These are phyloP conservation scores for Xylocopa sonorina DNA, from an alignment of 1,140 invertebrate species.

Conservation along the genomic window DNA sequence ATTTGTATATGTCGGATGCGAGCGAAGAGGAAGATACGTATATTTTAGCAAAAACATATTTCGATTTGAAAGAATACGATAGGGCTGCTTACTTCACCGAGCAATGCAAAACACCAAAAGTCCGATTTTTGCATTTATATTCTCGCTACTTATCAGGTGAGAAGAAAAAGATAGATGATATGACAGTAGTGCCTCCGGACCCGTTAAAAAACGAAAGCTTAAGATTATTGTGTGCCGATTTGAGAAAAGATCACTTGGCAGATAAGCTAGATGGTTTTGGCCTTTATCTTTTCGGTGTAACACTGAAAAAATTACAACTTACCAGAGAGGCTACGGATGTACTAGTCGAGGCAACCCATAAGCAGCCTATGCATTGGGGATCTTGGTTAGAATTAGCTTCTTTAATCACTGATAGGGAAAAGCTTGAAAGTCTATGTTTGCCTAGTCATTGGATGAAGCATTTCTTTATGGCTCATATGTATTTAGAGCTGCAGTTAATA, in stretches of 20 bases:
- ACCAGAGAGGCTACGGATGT: conserved; percentile 88
- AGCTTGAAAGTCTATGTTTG: conserved; percentile 86
- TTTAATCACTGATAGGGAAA: conserved; percentile 90
- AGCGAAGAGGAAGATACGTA: conserved; percentile 87
- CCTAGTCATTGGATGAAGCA: conserved; percentile 97
- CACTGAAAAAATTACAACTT: conserved; percentile 94
- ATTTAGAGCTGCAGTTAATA: conserved; percentile 94
- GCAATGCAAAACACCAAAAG: conserved; percentile 86
- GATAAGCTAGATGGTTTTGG: conserved; percentile 92
- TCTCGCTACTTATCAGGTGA: conserved; percentile 93
- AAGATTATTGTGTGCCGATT: conserved; percentile 82
- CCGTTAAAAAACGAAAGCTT: conserved; percentile 84
- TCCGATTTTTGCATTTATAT: conserved; percentile 92
- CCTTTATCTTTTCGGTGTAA: conserved; percentile 95
- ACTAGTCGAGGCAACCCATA: conserved; percentile 89
- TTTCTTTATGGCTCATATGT: conserved; percentile 95
- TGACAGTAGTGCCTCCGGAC: conserved; percentile 88
- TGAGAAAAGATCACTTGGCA: conserved; percentile 84
- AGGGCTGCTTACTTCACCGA: conserved; percentile 93
- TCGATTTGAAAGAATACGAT: conserved; percentile 96
- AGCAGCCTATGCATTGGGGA: conserved; percentile 94
- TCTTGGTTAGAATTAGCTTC: conserved; percentile 96
- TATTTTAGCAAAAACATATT: conserved; percentile 93
- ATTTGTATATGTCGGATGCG: conserved; percentile 74
- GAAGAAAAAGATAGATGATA: conserved; percentile 93